phyloP scores from a whole-genome alignment of 2,888 invertebrate genomes.

The Agonum fuliginosum region DNA sequence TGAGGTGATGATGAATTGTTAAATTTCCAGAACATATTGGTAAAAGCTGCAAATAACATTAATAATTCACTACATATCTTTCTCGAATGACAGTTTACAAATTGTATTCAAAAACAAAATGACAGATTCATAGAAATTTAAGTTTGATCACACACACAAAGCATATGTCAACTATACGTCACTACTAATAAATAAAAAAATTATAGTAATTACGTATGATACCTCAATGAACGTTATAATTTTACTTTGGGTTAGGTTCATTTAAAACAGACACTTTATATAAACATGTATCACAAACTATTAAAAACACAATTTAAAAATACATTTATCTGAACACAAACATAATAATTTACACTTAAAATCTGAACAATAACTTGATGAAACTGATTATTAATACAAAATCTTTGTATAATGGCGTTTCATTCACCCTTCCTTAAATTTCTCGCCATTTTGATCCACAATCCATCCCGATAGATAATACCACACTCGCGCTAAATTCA shows the following conservation, averaged over 20 bases:
- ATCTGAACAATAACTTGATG: slow-evolving; percentile 45
- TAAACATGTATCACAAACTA: slow-evolving; percentile 52
- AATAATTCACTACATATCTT: slow-evolving; percentile 43
- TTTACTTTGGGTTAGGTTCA: slow-evolving; percentile 71
- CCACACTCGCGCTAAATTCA: slow-evolving; percentile 30
- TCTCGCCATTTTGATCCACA: slow-evolving; percentile 55
- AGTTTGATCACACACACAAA: slow-evolving; percentile 29
- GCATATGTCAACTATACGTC: slow-evolving; percentile 50
- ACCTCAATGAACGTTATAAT: slow-evolving; percentile 56
- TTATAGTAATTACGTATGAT: slow-evolving; percentile 57
- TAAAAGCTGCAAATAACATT: slow-evolving; percentile 64
- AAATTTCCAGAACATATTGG: slow-evolving; percentile 88
- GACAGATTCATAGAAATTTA: slow-evolving; percentile 1
- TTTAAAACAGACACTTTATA: slow-evolving; percentile 66
- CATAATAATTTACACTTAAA: slow-evolving; percentile 59
- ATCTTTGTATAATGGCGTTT: slow-evolving; percentile 59
- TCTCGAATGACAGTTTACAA: slow-evolving; percentile 17
- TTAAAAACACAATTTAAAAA: slow-evolving; percentile 48
- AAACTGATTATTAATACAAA: slow-evolving; percentile 56
- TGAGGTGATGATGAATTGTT: slow-evolving; percentile 83
- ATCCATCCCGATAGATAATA: slow-evolving; percentile 3
- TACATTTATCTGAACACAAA: slow-evolving; percentile 56
- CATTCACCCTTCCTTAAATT: slow-evolving; percentile 47
- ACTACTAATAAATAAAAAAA: slow-evolving; percentile 48
- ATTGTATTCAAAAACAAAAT: slow-evolving; percentile 2